Conservation (phyloP, 2,797 vertebrate species). For the Acipenser transmontanus region DNA sequence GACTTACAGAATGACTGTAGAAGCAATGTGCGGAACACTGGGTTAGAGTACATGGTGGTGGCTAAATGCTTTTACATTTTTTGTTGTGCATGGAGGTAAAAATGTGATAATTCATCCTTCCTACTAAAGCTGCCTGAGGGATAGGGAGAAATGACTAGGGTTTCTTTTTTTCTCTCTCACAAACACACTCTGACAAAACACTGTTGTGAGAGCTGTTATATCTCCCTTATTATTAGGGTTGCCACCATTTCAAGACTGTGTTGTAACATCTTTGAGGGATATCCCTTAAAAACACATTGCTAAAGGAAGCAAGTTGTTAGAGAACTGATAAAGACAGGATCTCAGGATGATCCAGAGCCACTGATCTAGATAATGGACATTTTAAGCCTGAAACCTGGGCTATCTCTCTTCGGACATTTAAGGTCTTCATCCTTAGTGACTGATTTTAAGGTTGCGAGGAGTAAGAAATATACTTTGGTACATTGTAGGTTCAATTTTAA, state of each 20-base stretch:
- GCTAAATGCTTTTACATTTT: neutral
- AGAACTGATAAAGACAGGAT: too few relatives aligned
- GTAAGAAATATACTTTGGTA: too few relatives aligned
- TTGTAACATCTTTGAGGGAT: neutral
- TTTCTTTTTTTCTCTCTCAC: neutral
- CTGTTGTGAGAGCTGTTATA: neutral
- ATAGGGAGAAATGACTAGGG: conserved; percentile 35
- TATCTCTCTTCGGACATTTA: too few relatives aligned
- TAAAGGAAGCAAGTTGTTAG: too few relatives aligned
- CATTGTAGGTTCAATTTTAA: too few relatives aligned
- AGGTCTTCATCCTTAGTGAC: too few relatives aligned
- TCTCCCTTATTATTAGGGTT: neutral
- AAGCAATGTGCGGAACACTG: too few relatives aligned
- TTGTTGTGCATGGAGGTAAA: neutral
- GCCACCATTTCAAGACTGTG: neutral
- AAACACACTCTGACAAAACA: neutral
- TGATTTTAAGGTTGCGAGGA: too few relatives aligned
- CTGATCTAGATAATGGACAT: too few relatives aligned
- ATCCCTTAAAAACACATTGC: neutral
- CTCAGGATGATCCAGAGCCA: too few relatives aligned
- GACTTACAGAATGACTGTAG: conserved; percentile 27
- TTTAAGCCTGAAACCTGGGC: too few relatives aligned
- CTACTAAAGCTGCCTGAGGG: neutral
- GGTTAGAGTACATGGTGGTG: neutral
- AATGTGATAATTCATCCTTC: conserved; percentile 3